Evolutionary conservation across 1,140 invertebrate species (phyloP).

Genomic region (Drosophila truncata): DNA sequence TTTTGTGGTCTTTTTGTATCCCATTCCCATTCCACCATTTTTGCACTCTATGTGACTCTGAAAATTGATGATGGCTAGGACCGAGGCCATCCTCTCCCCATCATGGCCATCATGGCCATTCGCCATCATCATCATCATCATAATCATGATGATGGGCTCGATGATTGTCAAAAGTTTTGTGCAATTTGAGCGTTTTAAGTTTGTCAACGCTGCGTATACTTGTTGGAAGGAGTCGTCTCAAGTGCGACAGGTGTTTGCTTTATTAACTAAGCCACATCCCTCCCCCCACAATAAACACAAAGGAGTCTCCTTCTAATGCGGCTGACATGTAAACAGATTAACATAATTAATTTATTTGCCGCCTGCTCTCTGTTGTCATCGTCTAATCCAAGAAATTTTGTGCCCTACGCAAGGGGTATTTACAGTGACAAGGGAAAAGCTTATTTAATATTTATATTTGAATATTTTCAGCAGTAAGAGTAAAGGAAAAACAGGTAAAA

Average conservation of each 20-base stretch:
- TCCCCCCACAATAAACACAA: background rate
- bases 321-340: constrained; percentile 80
- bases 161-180: constrained; percentile 53
- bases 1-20: constrained; percentile 55
- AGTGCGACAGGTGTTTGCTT: constrained; percentile 79
- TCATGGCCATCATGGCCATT: constrained; percentile 17
- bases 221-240: constrained; percentile 11
- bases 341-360: constrained; percentile 81
- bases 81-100: constrained; percentile 21
- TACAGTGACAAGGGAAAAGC: background rate
- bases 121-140: constrained; percentile 3
- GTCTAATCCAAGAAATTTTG: constrained; percentile 58
- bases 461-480: background rate
- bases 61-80: constrained; percentile 72
- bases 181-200: constrained; percentile 56
- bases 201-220: constrained; percentile 57
- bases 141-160: constrained; percentile 32
- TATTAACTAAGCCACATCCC: constrained; percentile 57
- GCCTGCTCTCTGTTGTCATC: constrained; percentile 41
- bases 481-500: background rate
- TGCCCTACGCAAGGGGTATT: background rate
- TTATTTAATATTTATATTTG: background rate
- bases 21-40: background rate
- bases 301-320: constrained; percentile 16
- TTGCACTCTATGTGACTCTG: constrained; percentile 10